Percentiles rank a stretch among this genome's conserved stretches.
phyloP scores from a whole-genome alignment of 1,140 invertebrate species.

The Meloidogyne exigua region DNA sequence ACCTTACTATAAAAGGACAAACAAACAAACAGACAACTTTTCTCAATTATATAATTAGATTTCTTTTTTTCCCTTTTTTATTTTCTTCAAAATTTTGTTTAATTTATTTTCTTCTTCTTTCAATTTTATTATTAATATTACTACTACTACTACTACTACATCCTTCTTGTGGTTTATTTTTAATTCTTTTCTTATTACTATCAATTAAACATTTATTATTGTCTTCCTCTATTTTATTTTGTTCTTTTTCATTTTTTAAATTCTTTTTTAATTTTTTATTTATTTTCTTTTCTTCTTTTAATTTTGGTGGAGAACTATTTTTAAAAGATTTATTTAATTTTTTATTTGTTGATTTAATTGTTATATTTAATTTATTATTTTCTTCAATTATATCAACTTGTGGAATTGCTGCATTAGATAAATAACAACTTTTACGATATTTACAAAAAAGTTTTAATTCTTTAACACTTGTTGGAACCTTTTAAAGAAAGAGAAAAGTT shows the following conservation, averaged over 20 bases:
- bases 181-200: background rate
- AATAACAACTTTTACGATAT: slow-evolving; percentile 52
- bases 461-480: slow-evolving; percentile 26
- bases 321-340: slow-evolving; percentile 2
- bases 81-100: too few relatives aligned
- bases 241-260: background rate
- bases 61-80: background rate
- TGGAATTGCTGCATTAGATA: slow-evolving; percentile 40
- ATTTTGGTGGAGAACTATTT: background rate
- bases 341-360: background rate
- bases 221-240: too few relatives aligned
- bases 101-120: too few relatives aligned
- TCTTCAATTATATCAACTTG: slow-evolving; percentile 24
- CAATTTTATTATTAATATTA: background rate
- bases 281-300: background rate
- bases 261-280: background rate
- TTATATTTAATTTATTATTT: slow-evolving; percentile 5
- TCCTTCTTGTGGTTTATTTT: slow-evolving; percentile 10
- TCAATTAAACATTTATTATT: slow-evolving; percentile 11
- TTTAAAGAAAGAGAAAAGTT: background rate
- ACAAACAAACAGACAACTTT: too few relatives aligned
- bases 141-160: background rate
- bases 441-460: slow-evolving; percentile 42
- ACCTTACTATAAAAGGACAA: too few relatives aligned
- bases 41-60: background rate